Evolutionary conservation across 2,113 vertebrate genomes (phyloP).

Genomic region (Scolopax mira): DNA sequence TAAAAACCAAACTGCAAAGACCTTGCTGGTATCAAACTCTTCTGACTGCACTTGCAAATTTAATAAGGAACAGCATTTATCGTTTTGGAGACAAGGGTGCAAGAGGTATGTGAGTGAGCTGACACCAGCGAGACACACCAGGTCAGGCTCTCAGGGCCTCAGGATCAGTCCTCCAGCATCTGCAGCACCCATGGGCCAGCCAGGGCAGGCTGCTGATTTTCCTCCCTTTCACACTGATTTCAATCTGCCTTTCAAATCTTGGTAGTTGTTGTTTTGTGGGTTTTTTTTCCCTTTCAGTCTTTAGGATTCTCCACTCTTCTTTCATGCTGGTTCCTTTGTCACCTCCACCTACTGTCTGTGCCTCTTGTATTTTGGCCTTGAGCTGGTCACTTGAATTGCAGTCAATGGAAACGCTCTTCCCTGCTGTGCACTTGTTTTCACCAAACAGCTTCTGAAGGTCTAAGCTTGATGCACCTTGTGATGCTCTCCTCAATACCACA

Average conservation of each 20-base stretch:
- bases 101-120: background rate
- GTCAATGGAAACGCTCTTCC: background rate
- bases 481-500: background rate
- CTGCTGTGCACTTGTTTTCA: background rate
- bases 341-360: background rate
- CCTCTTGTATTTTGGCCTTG: background rate
- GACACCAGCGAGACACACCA: accelerated
- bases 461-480: background rate
- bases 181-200: background rate
- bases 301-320: background rate
- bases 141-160: background rate
- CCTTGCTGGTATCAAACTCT: background rate
- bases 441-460: background rate
- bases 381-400: background rate
- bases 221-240: background rate
- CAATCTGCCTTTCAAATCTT: background rate
- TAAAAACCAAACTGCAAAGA: background rate
- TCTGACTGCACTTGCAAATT: background rate
- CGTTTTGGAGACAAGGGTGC: background rate
- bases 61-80: background rate
- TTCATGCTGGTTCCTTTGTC: background rate
- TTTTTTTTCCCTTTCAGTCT: background rate
- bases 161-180: background rate
- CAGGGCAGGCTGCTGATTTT: background rate
- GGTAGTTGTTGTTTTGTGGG: background rate